Evolutionary conservation across 1,140 invertebrate genomes (phyloP).

Genomic region (Heliconius himera): DNA sequence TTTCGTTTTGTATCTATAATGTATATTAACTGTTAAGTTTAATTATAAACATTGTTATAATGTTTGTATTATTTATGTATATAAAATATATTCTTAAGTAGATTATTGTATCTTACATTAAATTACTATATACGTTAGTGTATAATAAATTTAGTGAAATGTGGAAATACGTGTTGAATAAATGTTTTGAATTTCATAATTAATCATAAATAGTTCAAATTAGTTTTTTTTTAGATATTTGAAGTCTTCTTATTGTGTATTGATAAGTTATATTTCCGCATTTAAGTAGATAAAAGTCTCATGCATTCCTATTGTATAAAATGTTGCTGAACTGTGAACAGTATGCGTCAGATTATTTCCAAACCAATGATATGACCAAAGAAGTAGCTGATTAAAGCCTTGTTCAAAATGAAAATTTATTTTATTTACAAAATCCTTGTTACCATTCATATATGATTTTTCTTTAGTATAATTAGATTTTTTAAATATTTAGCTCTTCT

Average conservation of each 20-base stretch:
- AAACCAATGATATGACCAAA: constrained; percentile 81
- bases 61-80: constrained; percentile 80
- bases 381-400: constrained; percentile 78
- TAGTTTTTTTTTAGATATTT: constrained; percentile 65
- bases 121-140: constrained; percentile 51
- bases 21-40: constrained; percentile 79
- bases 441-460: not conserved
- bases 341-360: constrained; percentile 64
- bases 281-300: constrained; percentile 56
- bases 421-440: constrained; percentile 45
- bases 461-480: not conserved
- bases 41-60: constrained; percentile 72
- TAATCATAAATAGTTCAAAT: constrained; percentile 70
- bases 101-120: constrained; percentile 59
- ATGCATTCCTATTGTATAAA: constrained; percentile 66
- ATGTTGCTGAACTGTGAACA: constrained; percentile 48
- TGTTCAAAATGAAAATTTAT: constrained; percentile 61
- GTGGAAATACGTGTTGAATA: constrained; percentile 55
- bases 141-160: constrained; percentile 65
- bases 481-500: no score
- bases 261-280: constrained; percentile 56
- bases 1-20: constrained; percentile 71
- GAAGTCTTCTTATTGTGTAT: constrained; percentile 48
- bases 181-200: constrained; percentile 53
- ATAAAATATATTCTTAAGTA: constrained; percentile 69